phyloP scores from a whole-genome alignment of 1,140 invertebrate species.

The Bombus terrestris region DNA sequence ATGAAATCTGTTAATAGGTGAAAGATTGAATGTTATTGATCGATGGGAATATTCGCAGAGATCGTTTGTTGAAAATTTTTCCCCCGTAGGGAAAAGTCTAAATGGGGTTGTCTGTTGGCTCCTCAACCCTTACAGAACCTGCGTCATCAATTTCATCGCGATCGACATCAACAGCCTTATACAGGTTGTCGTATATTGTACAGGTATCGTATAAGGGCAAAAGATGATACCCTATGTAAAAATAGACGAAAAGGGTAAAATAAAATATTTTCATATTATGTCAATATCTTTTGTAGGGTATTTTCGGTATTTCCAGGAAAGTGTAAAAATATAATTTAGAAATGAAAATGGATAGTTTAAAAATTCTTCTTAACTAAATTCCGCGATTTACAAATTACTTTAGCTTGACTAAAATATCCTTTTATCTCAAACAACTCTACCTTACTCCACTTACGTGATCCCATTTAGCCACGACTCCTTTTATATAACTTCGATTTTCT shows the following conservation, averaged over 20 bases:
- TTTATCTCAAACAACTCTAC: background rate
- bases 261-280: background rate
- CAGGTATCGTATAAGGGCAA: background rate
- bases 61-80: background rate
- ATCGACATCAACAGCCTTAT: too few relatives aligned
- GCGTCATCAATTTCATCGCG: background rate
- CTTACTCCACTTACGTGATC: background rate
- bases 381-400: background rate
- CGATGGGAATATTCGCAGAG: background rate
- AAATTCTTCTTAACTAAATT: too few relatives aligned
- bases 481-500: background rate
- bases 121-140: background rate
- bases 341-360: too few relatives aligned
- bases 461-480: background rate
- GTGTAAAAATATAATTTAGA: too few relatives aligned
- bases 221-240: background rate
- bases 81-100: background rate
- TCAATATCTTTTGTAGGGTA: too few relatives aligned
- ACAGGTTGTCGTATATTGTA: background rate
- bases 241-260: background rate
- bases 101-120: background rate
- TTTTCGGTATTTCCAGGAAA: too few relatives aligned
- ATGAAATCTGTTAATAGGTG: conserved; percentile 3
- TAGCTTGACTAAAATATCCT: background rate
- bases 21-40: conserved; percentile 22